Base-by-base conservation (phyloP, 2,113 vertebrate genomes). In the Azemiops feae region DNA sequence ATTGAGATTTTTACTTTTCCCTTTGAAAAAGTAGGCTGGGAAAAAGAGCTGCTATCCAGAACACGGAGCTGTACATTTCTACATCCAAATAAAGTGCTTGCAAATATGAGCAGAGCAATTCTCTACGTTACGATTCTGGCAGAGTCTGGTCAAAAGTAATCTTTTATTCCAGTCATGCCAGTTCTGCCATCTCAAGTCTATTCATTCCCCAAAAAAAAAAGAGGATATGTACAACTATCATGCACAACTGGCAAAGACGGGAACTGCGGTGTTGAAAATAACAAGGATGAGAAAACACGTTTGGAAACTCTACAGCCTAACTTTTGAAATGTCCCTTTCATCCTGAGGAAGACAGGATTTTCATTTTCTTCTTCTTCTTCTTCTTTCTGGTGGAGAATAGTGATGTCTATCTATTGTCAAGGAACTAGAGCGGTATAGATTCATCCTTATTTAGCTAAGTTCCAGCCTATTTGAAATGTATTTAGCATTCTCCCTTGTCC, bases 401-500 rank as follows among this genome's bases (percentile, higher is more conserved):
- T 95, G 94, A 58, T 93, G 95, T 95, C 94, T 91, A 53, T 95
- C 93, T 91, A 50, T 93, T 96, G 94, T 92, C 92, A 93, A 94
- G 92, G 89, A 96, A 94, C 93, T 92, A 91, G 91, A 92, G 89
- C 93, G 94, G 95, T 95, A 94, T 95, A 96, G 95, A 95, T 97
- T 95, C 96, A 95, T 95, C 91, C 91, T 95, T 95, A 96, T 96
- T 97, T 97, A 97, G 95, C 90, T 96, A 95, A 96, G 89, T 96
- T 96, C 91, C 94, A 96, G 91, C 92, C 93, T 96, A 94, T 96
- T 96, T 97, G 94, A 97, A 96, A 95, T 95, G 93, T 95, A 96
- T 96, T 96, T 96, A 95, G 95, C 94, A 97, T 95, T 97, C 96
- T 97, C 94, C 95, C 95, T 96, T 92, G 92, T 96, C 96, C 92